Base-by-base conservation (phyloP, 2,797 vertebrate species). In the Lateolabrax maculatus region DNA sequence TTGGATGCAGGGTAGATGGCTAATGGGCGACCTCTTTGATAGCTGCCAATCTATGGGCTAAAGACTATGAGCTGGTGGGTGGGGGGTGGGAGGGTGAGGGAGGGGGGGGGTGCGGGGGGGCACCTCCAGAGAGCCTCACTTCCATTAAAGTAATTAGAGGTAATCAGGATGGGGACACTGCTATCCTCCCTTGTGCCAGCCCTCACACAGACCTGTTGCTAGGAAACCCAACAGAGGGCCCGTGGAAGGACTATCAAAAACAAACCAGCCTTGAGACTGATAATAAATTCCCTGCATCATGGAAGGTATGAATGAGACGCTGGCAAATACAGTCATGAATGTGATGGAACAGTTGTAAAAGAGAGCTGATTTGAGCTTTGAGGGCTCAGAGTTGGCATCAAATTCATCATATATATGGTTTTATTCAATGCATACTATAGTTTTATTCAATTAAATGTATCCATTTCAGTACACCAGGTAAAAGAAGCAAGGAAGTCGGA, bases 131-230 rank as follows among this genome's bases (percentile, higher is more conserved):
- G 58, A 88, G 71, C 74, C 53, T 21, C 16, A 37, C 82, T 73
- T 89, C 86, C 87, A 90, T 92, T 91, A 90, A 83, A 82, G 83
- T 88, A 86, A 93, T 92, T 91, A 88, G 44, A 82, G 67, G 66
- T 86, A 91, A 91, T 93, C 81, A 87, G 75, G 65, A 87, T 77
- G 79, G 81, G 85, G 75, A 82, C 76, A 52, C 48, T 73, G 80
- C 53, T 58, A 43, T 29, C 74, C 72, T 70, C 51, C 25, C 75
- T 49, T 37, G 34, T 79, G 61, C 60, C 74, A 84, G 75, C 74
- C 77, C 64, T 88, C 70, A 80, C 63, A 64, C 56, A 84, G 72
- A 92, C 86, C 89, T 93, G 93, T 94, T 94, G 92, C 92, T 94
- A 93, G 91, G 91, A 93, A 82, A 93, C 93, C 80, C 76, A 75